These are phyloP conservation scores for Drosophila watanabei DNA, from an alignment of 1,140 invertebrate genomes.

Conservation along the genomic window DNA sequence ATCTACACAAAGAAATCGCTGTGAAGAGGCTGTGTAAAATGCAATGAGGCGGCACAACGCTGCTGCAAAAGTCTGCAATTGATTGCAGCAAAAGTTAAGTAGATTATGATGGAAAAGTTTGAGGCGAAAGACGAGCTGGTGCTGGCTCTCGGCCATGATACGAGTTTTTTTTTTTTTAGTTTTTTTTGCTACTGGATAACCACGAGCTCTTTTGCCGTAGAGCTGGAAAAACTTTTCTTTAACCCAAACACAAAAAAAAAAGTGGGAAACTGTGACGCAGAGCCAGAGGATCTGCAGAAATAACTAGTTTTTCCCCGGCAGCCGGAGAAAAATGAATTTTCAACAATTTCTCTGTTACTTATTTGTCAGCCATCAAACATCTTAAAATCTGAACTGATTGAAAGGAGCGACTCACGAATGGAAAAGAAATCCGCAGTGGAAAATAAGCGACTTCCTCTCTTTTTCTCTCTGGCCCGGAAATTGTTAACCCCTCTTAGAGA, in stretches of 20 bases:
- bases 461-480: slow-evolving; percentile 34
- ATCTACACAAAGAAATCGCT: slow-evolving; percentile 73
- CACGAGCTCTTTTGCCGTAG: slow-evolving; percentile 26
- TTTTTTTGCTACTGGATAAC: slow-evolving; percentile 49
- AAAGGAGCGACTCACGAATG: slow-evolving; percentile 6
- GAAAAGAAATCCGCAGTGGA: slow-evolving; percentile 6
- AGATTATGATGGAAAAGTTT: slow-evolving; percentile 84
- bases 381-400: slow-evolving; percentile 35
- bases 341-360: slow-evolving; percentile 64
- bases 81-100: slow-evolving; percentile 84
- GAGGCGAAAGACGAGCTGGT: background rate
- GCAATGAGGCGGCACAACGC: slow-evolving; percentile 70
- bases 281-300: slow-evolving; percentile 26
- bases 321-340: slow-evolving; percentile 47
- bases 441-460: slow-evolving; percentile 49
- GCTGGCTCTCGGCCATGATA: slow-evolving; percentile 57
- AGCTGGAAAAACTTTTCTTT: slow-evolving; percentile 58
- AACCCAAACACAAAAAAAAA: slow-evolving; percentile 14
- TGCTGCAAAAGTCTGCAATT: slow-evolving; percentile 71
- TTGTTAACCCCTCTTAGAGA: slow-evolving; percentile 32
- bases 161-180: slow-evolving; percentile 48
- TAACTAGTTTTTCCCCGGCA: slow-evolving; percentile 62
- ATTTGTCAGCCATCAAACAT: slow-evolving; percentile 67
- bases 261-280: slow-evolving; percentile 2
- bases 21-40: slow-evolving; percentile 68